Evolutionary conservation across 1,140 invertebrate species (phyloP), one percentile per base, ranked within the genome.

Genomic region (Pentalonia nigronervosa): DNA sequence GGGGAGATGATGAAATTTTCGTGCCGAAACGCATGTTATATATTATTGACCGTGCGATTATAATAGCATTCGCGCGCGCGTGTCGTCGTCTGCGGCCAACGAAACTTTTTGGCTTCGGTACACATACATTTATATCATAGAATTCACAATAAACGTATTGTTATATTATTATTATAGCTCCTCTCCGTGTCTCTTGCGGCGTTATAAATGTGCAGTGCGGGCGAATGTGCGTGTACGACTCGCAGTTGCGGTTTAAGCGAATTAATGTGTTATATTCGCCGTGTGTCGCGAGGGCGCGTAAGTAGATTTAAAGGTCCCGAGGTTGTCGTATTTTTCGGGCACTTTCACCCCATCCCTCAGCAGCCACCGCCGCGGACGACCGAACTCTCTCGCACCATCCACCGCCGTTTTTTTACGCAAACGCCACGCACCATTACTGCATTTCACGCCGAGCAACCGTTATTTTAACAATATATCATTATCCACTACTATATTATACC

Each of bases 301-400:
- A n/a, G 90, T 91, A 91, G 90, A 91, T 91, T 91, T 91, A 91
- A 91, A 76, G 90, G 90, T 91, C 90, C 90, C 90, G 90, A 45
- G 90, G 90, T 91, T 91, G 90, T 91, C 90, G 90, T 91, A 91
- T 91, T 91, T 91, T 91, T 41, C 41, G 45, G n/a, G 14, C 41
- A 34, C 56, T 76, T 76, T 47, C 90, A 30, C 34, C 34, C 30
- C n/a, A n/a, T 20, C n/a, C 14, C 48, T 7, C 4, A 41, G 23
- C 88, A 20, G 7, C n/a, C 48, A 21, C 6, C 8, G 0, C 56
- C 34, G 2, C n/a, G n/a, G 17, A 1, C n/a, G 2, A 1, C 25
- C 48, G 11, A n/a, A 21, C 20, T 7, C 20, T 20, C n/a, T 34
- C 87, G 6, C 87, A 36, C 50, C 34, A 56, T 89, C 20, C 30